Conservation (phyloP, 2,797 vertebrate species). For the Chrysocyon brachyurus region DNA sequence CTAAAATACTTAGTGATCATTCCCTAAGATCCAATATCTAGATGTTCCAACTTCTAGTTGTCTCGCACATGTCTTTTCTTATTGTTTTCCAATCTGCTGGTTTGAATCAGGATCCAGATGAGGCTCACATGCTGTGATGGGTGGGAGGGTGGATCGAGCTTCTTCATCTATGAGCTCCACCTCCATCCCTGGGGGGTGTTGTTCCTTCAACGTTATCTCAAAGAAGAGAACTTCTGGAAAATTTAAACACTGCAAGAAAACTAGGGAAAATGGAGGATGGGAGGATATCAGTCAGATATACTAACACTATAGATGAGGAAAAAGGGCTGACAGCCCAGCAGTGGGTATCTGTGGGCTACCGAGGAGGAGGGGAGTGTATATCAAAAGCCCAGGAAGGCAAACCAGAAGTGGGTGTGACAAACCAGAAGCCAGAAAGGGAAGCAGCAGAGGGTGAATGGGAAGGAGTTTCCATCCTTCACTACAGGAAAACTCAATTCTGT, state of each 20-base stretch:
- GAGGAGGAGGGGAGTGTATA: rapidly evolving
- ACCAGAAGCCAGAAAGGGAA: neutral
- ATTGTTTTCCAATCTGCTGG: neutral
- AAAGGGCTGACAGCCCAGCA: no score
- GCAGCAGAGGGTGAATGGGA: neutral
- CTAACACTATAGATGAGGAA: neutral
- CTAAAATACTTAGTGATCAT: neutral
- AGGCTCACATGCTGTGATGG: neutral
- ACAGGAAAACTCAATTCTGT: neutral
- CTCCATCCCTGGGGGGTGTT: neutral
- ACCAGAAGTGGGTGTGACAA: neutral
- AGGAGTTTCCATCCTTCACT: neutral
- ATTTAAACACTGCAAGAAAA: slow-evolving; percentile 9
- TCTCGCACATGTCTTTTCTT: neutral
- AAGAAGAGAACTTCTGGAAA: slow-evolving; percentile 8
- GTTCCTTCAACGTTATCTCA: neutral
- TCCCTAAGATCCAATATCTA: neutral
- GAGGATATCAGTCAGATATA: neutral
- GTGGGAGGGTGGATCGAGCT: neutral
- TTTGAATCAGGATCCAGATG: neutral
- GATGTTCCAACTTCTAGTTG: neutral
- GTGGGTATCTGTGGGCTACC: rapidly evolving
- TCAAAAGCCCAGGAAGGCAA: no score
- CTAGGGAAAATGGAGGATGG: neutral
- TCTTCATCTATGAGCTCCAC: neutral